Conservation (phyloP, 2,888 invertebrate genomes). For the Spodoptera exigua region DNA sequence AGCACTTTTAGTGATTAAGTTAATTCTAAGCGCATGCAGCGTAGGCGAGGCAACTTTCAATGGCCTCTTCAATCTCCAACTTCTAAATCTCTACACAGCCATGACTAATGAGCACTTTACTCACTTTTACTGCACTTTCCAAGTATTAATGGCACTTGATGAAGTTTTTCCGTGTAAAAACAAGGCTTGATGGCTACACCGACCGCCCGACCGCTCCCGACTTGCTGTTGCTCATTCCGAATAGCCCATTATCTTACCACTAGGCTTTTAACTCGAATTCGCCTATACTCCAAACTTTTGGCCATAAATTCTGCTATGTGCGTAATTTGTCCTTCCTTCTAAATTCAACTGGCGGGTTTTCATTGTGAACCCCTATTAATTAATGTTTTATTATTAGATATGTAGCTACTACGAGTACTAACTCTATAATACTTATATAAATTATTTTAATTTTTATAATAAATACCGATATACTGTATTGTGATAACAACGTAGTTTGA, state of each 20-base stretch:
- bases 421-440: too few relatives aligned
- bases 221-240: conserved; percentile 53
- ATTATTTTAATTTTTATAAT: too few relatives aligned
- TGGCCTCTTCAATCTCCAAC: conserved; percentile 49
- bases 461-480: too few relatives aligned
- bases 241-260: conserved; percentile 58
- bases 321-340: too few relatives aligned
- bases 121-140: conserved; percentile 76
- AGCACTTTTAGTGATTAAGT: conserved; percentile 35
- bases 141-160: conserved; percentile 79
- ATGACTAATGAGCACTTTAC: conserved; percentile 74
- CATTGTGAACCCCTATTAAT: too few relatives aligned
- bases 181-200: conserved; percentile 54
- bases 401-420: too few relatives aligned
- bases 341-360: too few relatives aligned
- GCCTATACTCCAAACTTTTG: conserved; percentile 19
- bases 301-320: background rate
- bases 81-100: conserved; percentile 62
- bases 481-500: too few relatives aligned
- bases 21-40: conserved; percentile 36
- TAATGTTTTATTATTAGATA: too few relatives aligned
- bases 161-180: conserved; percentile 71
- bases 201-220: conserved; percentile 35
- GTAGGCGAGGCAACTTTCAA: conserved; percentile 55
- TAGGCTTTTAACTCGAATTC: conserved; percentile 46